Base-by-base conservation (phyloP, 2,113 vertebrate genomes). In the Takifugu bimaculatus region DNA sequence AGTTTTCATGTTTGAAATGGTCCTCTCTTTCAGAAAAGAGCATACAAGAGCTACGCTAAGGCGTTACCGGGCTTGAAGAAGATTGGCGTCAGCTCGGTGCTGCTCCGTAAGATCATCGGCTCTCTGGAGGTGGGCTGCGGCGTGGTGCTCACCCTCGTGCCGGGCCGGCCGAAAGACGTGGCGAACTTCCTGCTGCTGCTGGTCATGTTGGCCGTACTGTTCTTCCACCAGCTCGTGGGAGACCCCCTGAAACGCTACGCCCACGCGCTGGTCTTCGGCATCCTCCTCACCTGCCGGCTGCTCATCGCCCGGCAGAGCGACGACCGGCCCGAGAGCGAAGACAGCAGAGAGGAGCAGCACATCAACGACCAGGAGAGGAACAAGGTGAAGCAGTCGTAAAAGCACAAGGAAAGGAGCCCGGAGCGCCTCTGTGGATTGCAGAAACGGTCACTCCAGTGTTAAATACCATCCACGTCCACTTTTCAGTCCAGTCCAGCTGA, bases 231-330 rank as follows among this genome's bases (percentile, higher is more conserved):
- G 88, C 89, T 99, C 1, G 95, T 99, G 2, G 97, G 97, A 13
- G 97, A 99, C 83, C 97, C 97, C 0, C 92, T 99, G 62, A 98
- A 97, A 77, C 94, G 96, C 12, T 99, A 99, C 0, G 97, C 97
- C 69, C 97, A 99, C 0, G 95, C 96, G 50, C 87, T 99, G 12
- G 95, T 99, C 72, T 99, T 99, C 50, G 97, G 97, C 26, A 99
- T 99, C 83, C 91, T 99, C 69, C 94, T 99, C 13, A 98, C 96
- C 60, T 98, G 97, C 62, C 96, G 97, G 28, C 90, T 99, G 72
- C 92, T 99, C 26, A 96, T 99, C 1, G 92, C 96, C 12, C 94
- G 96, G 14, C 96, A 98, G 87, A 93, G 93, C 0, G 97, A 99
- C 43, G 96, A 98, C 10, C 91, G 92, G 53, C 91, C 87, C 0